Evolutionary conservation across 2,797 vertebrate species (phyloP).

Genomic region (Mormyrops boulengeri): DNA sequence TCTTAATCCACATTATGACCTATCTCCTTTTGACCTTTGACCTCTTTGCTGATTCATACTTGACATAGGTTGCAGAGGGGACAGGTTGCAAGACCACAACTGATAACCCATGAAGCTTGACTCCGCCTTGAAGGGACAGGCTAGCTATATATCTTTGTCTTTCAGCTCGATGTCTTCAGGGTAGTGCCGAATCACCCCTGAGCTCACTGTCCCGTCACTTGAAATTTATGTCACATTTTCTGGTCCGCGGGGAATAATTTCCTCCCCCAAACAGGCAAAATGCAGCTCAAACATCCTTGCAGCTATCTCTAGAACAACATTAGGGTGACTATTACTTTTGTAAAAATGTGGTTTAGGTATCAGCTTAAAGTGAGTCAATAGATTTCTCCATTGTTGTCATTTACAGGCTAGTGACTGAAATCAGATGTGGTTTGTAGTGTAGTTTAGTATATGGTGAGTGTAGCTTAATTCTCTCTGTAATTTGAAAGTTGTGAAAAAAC

Average conservation of each 20-base stretch:
- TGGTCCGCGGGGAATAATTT: not conserved
- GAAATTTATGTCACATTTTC: not conserved
- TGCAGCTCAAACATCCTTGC: not conserved
- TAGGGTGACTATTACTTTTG: not conserved
- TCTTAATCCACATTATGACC: not conserved
- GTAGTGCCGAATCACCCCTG: not conserved
- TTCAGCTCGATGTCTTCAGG: not conserved
- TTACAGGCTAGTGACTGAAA: not conserved
- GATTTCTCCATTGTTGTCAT: not conserved
- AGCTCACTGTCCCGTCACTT: not conserved
- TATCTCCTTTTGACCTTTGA: not conserved
- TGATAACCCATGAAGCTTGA: not conserved
- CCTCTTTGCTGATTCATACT: not conserved
- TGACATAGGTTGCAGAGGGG: not conserved
- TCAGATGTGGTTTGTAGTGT: not conserved
- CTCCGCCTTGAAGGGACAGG: not conserved
- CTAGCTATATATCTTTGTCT: not conserved
- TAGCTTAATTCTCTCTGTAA: not conserved
- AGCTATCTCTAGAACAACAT: not conserved
- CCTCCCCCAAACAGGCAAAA: not conserved
- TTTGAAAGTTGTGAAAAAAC: not conserved
- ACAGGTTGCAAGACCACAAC: not conserved
- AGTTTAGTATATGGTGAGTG: not conserved
- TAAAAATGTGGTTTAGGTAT: not conserved
- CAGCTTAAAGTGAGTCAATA: not conserved